Percentiles rank a stretch among this genome's conserved stretches.
These are phyloP conservation scores for Eulimnadia texana DNA, from an alignment of 1,140 invertebrate species.

Conservation along the genomic window DNA sequence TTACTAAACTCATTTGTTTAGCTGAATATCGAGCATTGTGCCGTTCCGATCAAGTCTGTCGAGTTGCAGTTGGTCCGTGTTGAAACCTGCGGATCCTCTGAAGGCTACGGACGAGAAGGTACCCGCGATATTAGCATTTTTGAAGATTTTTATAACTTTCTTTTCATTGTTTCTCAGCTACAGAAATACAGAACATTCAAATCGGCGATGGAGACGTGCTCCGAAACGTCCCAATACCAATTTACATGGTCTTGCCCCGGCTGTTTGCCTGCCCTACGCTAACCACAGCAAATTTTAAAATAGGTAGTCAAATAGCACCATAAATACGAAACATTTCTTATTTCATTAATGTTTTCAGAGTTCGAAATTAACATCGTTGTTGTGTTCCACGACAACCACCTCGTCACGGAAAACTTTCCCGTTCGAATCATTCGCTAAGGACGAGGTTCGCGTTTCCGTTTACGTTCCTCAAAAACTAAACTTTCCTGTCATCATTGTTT, in stretches of 20 bases:
- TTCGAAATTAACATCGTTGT: constrained; percentile 91
- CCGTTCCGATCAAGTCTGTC: constrained; percentile 73
- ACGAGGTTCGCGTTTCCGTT: too few species aligned
- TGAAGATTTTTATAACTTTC: not conserved
- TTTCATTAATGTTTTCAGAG: constrained; percentile 43
- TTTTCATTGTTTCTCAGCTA: constrained; percentile 43
- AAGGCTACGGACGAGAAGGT: constrained; percentile 89
- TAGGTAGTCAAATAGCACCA: constrained; percentile 46
- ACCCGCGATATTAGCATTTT: constrained; percentile 19
- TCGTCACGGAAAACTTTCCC: constrained; percentile 93
- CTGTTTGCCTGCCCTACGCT: constrained; percentile 90
- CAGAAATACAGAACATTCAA: constrained; percentile 96
- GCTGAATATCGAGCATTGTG: constrained; percentile 56
- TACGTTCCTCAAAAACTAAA: too few species aligned
- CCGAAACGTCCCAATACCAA: constrained; percentile 65
- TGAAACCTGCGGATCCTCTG: constrained; percentile 88
- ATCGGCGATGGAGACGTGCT: constrained; percentile 83
- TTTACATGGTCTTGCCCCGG: constrained; percentile 89
- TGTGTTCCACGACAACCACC: constrained; percentile 81
- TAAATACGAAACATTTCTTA: not conserved
- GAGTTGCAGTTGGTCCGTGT: constrained; percentile 88
- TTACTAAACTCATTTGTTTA: constrained; percentile 26
- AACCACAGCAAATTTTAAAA: constrained; percentile 83
- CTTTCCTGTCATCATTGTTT: too few species aligned
- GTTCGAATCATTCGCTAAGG: constrained; percentile 51